Evolutionary conservation across 92 coral and sea anemone genomes (phyloP).

Genomic region (Porites cylindrica): DNA sequence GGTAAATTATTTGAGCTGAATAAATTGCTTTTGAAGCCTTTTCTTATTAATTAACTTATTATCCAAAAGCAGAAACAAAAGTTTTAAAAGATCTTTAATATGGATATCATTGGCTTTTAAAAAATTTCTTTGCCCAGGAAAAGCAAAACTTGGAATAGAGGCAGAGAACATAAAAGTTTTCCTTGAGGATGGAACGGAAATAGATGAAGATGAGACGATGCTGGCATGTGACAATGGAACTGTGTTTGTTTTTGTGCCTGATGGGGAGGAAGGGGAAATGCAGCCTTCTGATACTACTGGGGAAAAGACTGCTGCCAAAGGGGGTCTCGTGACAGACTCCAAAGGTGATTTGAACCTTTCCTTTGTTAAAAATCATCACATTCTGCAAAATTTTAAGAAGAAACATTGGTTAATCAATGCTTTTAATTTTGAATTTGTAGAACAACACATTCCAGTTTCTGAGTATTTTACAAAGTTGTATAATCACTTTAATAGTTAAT

Average conservation of each 20-base stretch:
- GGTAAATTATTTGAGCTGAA: no score
- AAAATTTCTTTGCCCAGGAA: neutral
- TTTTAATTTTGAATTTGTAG: neutral
- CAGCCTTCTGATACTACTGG: neutral
- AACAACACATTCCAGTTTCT: neutral
- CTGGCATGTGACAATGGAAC: conserved; percentile 42
- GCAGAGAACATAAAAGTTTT: conserved; percentile 16
- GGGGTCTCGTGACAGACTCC: neutral
- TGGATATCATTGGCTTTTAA: neutral
- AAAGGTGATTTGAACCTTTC: neutral
- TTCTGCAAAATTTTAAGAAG: neutral
- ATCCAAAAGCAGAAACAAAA: no score
- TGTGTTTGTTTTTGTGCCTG: conserved; percentile 32
- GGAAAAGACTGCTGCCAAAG: neutral
- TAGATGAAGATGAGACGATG: conserved; percentile 42
- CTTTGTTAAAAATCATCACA: neutral
- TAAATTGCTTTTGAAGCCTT: no score
- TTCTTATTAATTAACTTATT: no score
- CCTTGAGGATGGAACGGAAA: conserved; percentile 50
- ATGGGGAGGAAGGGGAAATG: conserved; percentile 27
- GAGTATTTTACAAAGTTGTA: neutral
- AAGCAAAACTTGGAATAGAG: conserved; percentile 33
- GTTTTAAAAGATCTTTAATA: neutral
- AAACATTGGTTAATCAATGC: neutral
- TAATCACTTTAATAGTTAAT: neutral